Base-by-base conservation (phyloP, 2,113 vertebrate genomes). In the Alosa alosa region DNA sequence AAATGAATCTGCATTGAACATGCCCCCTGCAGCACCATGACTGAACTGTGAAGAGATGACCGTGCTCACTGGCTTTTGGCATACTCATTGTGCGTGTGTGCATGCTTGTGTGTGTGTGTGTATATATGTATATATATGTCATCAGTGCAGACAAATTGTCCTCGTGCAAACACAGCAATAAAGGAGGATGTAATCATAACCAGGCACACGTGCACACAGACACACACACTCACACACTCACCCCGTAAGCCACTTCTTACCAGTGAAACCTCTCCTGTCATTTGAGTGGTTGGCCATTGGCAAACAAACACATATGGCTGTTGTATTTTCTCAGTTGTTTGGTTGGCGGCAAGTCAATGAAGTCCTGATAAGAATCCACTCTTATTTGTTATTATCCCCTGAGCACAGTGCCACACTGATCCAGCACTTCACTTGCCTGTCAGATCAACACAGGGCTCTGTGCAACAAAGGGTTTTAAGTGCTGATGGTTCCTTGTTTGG, bases 301-400 rank as follows among this genome's bases (percentile, higher is more conserved):
- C 64, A 68, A 68, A 68, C 64, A 68, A 31, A 31, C 64, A 68
- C 64, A 68, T 68, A 68, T 68, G 64, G 64, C n/a, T 68, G n/a
- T 25, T 31, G 64, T 68, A 68, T 68, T 11, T 25, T 31, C 64
- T 25, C 64, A 11, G 9, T 68, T 68, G 64, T 31, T 31, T 68
- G 52, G 52, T 13, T 0, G 15, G 15, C 52, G 15, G 52, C 5
- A 13, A 57, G 52, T 57, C 52, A 57, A 57, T 57, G 17, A 57
- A 20, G 52, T 17, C 18, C 52, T 20, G 52, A 57, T 57, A 57
- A 57, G 52, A 17, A 57, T 57, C 52, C 15, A 20, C 52, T 57
- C 52, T 57, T 17, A 13, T 57, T 2, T 60, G 57, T 60, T 60
- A 6, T 60, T 5, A 18, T 20, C 3, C 17, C 57, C 20, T 1